Base-by-base conservation (phyloP, 2,888 invertebrate genomes). In the Parnassius mnemosyne region DNA sequence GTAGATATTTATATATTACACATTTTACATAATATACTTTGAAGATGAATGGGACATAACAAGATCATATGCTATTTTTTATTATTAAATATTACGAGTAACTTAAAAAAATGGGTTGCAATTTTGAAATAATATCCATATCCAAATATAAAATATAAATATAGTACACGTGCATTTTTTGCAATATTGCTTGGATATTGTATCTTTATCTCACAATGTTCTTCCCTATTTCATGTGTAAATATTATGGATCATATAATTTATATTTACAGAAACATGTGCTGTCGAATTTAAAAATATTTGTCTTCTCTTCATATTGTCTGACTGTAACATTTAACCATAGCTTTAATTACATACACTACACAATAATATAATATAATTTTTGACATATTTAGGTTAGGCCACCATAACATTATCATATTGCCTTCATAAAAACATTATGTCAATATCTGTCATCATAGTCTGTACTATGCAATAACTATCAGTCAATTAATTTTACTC, bases 271-370 rank as follows among this genome's bases (percentile, higher is more conserved):
- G 60, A 60, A 60, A 63, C 63, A 60, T 59, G 52, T 55, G 53
- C 53, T 61, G 55, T 54, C 50, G 44, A 74, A 73, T 62, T 67
- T 69, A 65, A 61, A 66, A 54, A 71, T 75, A 71, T 71, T 67
- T 67, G 60, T 65, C 67, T 67, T 67, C 71, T 72, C 74, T 72
- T 70, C 69, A 78, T 85, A 88, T 87, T 88, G 87, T 87, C 88
- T 76, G 76, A 71, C 77, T 75, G 73, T 79, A 84, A 85, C 81
- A 74, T 77, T 79, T 82, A 53, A 81, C 79, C 82, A 81, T 72
- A 75, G 73, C 11, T 47, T 61, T 20, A 41, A 49, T n/a, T 61
- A 42, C 46, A 53, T 52, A 62, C 16, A 16, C 57, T 53, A 57
- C 47, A 57, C 13, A 42, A 53, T 53, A 46, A 34, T 34, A 53